phyloP scores from a whole-genome alignment of 2,113 vertebrate species.

The Condylura cristata region DNA sequence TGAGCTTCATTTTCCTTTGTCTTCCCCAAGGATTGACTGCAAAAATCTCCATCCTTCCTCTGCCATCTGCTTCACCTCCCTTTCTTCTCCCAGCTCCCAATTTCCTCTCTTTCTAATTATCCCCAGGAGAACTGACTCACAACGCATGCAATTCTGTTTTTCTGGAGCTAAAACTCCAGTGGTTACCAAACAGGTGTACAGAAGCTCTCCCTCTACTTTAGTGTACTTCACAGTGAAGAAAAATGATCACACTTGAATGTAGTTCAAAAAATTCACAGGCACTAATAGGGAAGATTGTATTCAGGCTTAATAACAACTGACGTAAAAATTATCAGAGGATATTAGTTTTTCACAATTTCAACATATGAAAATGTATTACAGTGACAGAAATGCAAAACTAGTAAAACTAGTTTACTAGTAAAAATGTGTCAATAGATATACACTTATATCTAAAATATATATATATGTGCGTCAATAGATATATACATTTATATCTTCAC shows the following conservation, averaged over 20 bases:
- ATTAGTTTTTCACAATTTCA: neutral
- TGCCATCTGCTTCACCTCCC: constrained; percentile 72
- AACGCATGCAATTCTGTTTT: constrained; percentile 36
- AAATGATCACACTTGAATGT: constrained; percentile 11
- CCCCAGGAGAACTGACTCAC: constrained; percentile 70
- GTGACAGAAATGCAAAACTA: neutral
- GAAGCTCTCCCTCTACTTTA: constrained; percentile 31
- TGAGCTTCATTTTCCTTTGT: constrained; percentile 54
- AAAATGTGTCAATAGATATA: no score
- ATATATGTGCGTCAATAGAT: no score
- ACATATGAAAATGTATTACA: neutral
- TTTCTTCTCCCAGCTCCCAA: constrained; percentile 52
- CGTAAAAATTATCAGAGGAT: neutral
- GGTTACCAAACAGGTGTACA: constrained; percentile 61
- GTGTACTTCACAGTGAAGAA: constrained; percentile 3
- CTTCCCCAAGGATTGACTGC: constrained; percentile 51
- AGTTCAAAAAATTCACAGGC: constrained; percentile 17
- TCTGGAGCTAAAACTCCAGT: constrained; percentile 53
- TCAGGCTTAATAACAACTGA: neutral
- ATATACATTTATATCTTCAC: neutral
- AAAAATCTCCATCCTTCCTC: constrained; percentile 43
- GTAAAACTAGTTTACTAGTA: no score
- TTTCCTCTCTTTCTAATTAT: constrained; percentile 72
- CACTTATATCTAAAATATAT: no score
- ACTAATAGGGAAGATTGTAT: neutral